phyloP scores from a whole-genome alignment of 2,797 vertebrate genomes.

The Melanotaenia nigrans region DNA sequence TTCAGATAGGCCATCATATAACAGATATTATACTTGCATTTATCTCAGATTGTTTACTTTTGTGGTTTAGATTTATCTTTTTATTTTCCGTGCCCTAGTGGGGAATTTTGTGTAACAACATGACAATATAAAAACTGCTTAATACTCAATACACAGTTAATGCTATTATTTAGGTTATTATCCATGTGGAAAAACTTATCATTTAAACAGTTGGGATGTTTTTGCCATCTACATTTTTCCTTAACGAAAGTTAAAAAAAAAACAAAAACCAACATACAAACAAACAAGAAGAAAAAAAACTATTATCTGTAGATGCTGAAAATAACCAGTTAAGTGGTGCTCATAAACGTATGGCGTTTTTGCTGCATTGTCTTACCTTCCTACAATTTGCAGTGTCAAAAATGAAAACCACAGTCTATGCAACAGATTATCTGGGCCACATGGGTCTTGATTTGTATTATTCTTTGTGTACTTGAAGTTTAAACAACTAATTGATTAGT shows the following conservation, averaged over 20 bases:
- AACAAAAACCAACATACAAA: neutral
- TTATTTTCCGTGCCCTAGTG: neutral
- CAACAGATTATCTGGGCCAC: conserved; percentile 4
- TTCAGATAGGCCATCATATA: neutral
- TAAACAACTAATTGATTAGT: conserved; percentile 1
- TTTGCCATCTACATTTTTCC: neutral
- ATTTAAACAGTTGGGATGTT: neutral
- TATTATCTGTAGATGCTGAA: neutral
- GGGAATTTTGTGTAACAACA: conserved; percentile 1
- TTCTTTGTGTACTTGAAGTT: neutral
- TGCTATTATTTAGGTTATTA: neutral
- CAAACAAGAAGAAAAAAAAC: neutral
- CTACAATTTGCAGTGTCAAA: neutral
- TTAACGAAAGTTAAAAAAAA: neutral
- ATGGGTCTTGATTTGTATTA: neutral
- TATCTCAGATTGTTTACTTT: neutral
- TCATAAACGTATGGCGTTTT: neutral
- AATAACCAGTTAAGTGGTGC: neutral
- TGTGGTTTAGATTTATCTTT: neutral
- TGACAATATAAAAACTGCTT: neutral
- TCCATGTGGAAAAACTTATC: neutral
- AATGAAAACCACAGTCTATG: neutral
- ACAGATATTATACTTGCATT: conserved; percentile 6
- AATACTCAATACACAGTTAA: neutral
- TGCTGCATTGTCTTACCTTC: neutral